A percentile compares a stretch with the other conserved stretches of the same genome.
These are phyloP conservation scores for Callospermophilus lateralis DNA, from an alignment of 2,113 vertebrate species.

Conservation along the genomic window DNA sequence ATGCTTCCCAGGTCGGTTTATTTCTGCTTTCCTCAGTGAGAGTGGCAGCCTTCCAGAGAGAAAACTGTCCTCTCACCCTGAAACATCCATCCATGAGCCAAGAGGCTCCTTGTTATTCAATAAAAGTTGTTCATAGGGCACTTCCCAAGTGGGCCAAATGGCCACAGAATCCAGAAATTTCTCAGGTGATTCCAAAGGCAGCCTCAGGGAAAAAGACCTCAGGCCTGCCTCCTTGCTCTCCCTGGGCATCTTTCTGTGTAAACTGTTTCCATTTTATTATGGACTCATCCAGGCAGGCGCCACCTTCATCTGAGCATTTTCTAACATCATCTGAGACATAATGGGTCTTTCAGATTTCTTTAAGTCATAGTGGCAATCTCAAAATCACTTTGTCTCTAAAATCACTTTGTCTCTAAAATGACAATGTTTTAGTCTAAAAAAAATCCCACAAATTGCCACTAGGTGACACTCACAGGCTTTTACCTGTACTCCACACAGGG, in stretches of 20 bases:
- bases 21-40: neutral
- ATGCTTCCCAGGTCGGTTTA: neutral
- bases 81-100: neutral
- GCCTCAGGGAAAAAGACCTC: neutral
- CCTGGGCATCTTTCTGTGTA: neutral
- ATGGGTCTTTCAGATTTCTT: neutral
- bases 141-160: neutral
- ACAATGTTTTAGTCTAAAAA: neutral
- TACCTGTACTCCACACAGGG: rapidly evolving
- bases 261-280: neutral
- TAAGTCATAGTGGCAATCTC: neutral
- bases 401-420: neutral
- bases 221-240: neutral
- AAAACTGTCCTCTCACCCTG: neutral
- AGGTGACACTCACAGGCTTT: conserved; percentile 18
- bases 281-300: neutral
- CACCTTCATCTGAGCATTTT: neutral
- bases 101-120: neutral
- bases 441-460: conserved; percentile 21
- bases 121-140: neutral
- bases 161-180: neutral
- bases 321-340: neutral
- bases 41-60: neutral
- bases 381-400: neutral
- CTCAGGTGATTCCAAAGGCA: neutral